Evolutionary conservation across 2,888 invertebrate species (phyloP).

Genomic region (Sesia bembeciformis): DNA sequence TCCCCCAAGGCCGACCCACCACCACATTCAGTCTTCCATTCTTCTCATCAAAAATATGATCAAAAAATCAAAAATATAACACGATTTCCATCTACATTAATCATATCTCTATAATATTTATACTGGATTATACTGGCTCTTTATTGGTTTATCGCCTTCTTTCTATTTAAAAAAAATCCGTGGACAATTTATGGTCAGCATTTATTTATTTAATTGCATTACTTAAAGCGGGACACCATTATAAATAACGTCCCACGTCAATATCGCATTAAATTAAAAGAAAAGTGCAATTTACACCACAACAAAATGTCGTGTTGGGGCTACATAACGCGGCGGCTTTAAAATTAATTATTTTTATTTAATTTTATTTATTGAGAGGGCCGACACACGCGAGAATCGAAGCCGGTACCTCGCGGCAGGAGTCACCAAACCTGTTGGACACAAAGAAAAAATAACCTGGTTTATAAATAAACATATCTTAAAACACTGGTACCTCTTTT

Average conservation of each 20-base stretch:
- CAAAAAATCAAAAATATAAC: too few relatives aligned
- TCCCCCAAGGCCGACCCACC: too few relatives aligned
- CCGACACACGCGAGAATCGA: slow-evolving; percentile 40
- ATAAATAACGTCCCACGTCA: slow-evolving; percentile 32
- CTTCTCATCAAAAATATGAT: too few relatives aligned
- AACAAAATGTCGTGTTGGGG: slow-evolving; percentile 43
- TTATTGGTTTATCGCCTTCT: too few relatives aligned
- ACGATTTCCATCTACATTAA: too few relatives aligned
- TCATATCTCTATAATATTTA: too few relatives aligned
- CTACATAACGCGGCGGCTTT: slow-evolving; percentile 37
- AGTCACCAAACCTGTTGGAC: slow-evolving; percentile 44
- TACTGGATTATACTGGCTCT: too few relatives aligned
- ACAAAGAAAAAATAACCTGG: slow-evolving; percentile 26
- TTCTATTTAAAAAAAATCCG: too few relatives aligned
- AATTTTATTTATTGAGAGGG: slow-evolving; percentile 58
- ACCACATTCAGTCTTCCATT: too few relatives aligned
- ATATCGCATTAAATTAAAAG: slow-evolving; percentile 35
- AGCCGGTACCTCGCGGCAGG: slow-evolving; percentile 26
- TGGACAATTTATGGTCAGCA: too few relatives aligned
- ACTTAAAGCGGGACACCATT: not conserved
- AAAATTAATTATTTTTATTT: slow-evolving; percentile 63
- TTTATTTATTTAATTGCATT: not conserved
- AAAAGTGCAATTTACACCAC: slow-evolving; percentile 47
- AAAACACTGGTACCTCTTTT: not conserved
- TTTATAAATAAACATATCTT: slow-evolving; percentile 35